Percentiles rank a stretch among this genome's conserved stretches.
These are phyloP conservation scores for Valencia hispanica DNA, from an alignment of 2,797 vertebrate genomes.

Conservation along the genomic window DNA sequence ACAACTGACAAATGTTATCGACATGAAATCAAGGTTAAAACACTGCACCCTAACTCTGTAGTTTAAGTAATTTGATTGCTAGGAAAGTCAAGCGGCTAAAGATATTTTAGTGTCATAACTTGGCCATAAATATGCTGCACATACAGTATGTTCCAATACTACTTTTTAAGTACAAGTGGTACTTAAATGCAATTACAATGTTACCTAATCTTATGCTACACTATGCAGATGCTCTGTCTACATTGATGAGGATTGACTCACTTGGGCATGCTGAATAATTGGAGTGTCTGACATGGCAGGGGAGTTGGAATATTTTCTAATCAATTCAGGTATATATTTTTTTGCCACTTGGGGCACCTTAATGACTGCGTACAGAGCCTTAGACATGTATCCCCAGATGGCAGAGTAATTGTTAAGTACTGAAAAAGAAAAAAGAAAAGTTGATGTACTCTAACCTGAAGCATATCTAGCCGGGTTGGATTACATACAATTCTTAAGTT, in stretches of 20 bases:
- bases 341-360: neutral
- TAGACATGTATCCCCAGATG: neutral
- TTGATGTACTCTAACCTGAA: neutral
- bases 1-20: neutral
- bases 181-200: neutral
- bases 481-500: neutral
- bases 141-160: no score
- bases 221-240: neutral
- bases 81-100: no score
- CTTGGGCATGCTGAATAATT: neutral
- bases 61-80: no score
- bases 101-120: no score
- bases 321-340: neutral
- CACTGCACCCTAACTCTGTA: neutral
- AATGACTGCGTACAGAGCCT: neutral
- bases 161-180: neutral
- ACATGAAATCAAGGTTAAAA: neutral
- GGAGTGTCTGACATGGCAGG: neutral
- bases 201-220: neutral
- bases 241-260: neutral
- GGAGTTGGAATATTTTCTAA: neutral
- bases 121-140: no score
- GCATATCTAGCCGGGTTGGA: neutral
- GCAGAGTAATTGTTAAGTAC: neutral
- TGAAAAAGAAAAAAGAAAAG: neutral